phyloP scores from a whole-genome alignment of 2,888 invertebrate species.

The Ditylenchus weischeri region DNA sequence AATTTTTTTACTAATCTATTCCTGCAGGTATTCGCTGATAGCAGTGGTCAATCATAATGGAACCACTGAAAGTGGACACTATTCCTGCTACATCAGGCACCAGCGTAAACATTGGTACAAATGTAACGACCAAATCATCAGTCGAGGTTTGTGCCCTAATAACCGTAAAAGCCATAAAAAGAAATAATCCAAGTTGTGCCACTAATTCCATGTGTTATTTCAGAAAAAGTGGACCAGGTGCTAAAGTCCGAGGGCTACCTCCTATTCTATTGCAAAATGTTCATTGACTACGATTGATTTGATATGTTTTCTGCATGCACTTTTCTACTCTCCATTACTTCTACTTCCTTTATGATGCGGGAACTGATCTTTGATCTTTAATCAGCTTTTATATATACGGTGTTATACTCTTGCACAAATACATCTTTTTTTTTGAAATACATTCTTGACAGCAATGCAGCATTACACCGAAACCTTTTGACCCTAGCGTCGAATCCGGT shows the following conservation, averaged over 20 bases:
- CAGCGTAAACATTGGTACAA: slow-evolving; percentile 61
- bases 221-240: slow-evolving; percentile 80
- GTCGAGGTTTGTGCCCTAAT: slow-evolving; percentile 61
- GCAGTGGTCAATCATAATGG: slow-evolving; percentile 95
- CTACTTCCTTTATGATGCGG: neutral
- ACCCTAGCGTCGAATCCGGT: too few relatives aligned
- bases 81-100: slow-evolving; percentile 91
- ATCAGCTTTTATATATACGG: slow-evolving; percentile 1
- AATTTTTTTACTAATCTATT: slow-evolving; percentile 5
- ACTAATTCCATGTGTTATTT: too few relatives aligned
- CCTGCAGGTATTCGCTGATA: slow-evolving; percentile 78
- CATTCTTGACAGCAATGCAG: too few relatives aligned
- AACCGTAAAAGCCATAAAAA: too few relatives aligned
- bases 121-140: slow-evolving; percentile 88
- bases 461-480: too few relatives aligned
- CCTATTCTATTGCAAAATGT: slow-evolving; percentile 92
- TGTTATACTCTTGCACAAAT: neutral
- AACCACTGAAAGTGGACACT: slow-evolving; percentile 87
- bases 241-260: slow-evolving; percentile 92
- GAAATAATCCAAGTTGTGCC: too few relatives aligned
- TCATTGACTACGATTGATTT: slow-evolving; percentile 72
- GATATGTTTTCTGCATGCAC: neutral
- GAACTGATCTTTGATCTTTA: slow-evolving; percentile 8
- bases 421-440: too few relatives aligned
- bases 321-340: slow-evolving; percentile 16